Evolutionary conservation across 1,140 invertebrate genomes (phyloP), one percentile per base, ranked within the genome.

Genomic region (Cotesia glomerata): DNA sequence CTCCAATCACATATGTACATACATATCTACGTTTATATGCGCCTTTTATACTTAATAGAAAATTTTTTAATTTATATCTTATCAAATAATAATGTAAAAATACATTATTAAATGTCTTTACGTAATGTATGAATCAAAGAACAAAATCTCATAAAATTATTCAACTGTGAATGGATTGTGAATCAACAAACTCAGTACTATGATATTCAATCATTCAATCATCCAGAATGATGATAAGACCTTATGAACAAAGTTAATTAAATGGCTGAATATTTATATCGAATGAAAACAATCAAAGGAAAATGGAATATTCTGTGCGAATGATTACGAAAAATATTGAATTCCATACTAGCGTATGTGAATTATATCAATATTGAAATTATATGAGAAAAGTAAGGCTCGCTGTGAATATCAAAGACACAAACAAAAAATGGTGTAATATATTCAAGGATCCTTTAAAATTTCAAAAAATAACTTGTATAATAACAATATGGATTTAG

Each of bases 111-210:
- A 71, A 70, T 45, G 58, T 59, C 64, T 18, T 72, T 34, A 36
- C 39, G 26, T 51, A 35, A 51, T 72, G 51, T 51, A 51, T 72
- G 51, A 36, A n/a, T 69, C 66, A 69, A 74, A 74, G 69, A 71
- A 56, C 49, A 49, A 54, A 69, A 74, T 69, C 72, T 74, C 72
- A 74, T 69, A 74, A 74, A 74, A 74, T 74, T 74, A 74, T 66
- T 66, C 58, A 69, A 62, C 63, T 69, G 69, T 66, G 69, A 74
- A 58, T 74, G 63, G 69, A 69, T 51, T 18, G 14, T 11, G 11
- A 45, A 45, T 61, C 26, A 16, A 61, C 49, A 68, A 32, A 32
- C 58, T 26, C 39, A 26, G 51, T 32, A 68, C 18, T 18, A 16
- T 51, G 18, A 18, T 49, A 7, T 66, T 68, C 8, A 4, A 26